Conservation (phyloP, 2,113 vertebrate species). For the Ptilorrhoa leucosticta region DNA sequence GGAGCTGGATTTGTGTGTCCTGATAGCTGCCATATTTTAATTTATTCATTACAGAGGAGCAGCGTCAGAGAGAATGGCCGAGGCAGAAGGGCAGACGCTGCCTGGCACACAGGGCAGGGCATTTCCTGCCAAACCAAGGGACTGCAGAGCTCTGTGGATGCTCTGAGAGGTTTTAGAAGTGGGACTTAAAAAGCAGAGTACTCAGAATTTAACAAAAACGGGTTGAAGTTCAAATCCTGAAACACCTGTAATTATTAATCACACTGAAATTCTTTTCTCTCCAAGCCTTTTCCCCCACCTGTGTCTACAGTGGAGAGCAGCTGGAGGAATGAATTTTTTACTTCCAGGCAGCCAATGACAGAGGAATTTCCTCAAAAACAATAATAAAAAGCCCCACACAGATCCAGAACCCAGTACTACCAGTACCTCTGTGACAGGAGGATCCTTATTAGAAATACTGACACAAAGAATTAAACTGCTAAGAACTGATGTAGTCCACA, state of each 20-base stretch:
- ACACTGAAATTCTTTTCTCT: too few species aligned
- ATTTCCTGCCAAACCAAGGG: neutral
- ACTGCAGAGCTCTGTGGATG: neutral
- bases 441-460: neutral
- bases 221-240: neutral
- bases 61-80: neutral
- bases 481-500: neutral
- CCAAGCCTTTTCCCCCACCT: too few species aligned
- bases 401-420: neutral
- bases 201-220: neutral
- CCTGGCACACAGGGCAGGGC: neutral
- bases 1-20: neutral
- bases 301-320: neutral
- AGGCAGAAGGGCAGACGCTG: neutral
- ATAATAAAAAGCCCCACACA: neutral
- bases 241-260: neutral
- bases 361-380: neutral
- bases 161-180: neutral
- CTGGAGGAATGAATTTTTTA: neutral
- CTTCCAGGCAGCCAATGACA: neutral
- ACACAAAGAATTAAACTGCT: neutral
- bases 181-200: neutral
- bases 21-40: neutral
- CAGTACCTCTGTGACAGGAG: neutral
- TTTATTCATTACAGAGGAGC: neutral